phyloP scores from a whole-genome alignment of 2,797 vertebrate species.

The Aulostomus chinensis region DNA sequence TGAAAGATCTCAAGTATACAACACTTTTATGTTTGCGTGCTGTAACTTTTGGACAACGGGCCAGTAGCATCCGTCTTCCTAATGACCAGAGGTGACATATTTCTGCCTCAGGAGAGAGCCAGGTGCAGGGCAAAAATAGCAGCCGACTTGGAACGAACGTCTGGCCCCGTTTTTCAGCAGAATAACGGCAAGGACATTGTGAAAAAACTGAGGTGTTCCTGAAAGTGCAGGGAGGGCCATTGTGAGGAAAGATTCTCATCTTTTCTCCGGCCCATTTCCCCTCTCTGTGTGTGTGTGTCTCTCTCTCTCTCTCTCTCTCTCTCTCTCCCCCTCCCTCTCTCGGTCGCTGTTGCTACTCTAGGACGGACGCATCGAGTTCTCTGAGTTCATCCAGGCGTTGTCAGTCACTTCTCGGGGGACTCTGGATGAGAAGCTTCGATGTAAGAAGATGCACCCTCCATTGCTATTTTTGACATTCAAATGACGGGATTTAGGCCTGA shows the following conservation, averaged over 20 bases:
- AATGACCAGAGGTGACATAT: constrained; percentile 72
- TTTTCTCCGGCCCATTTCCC: constrained; percentile 16
- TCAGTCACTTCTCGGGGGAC: constrained; percentile 97
- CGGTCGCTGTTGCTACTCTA: too few species aligned
- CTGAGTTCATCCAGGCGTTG: constrained; percentile 98
- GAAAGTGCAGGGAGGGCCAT: constrained; percentile 24
- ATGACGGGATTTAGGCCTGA: constrained; percentile 23
- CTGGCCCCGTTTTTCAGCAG: constrained; percentile 63
- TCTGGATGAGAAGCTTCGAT: constrained; percentile 96
- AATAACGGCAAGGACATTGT: constrained; percentile 49
- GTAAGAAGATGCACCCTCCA: constrained; percentile 78
- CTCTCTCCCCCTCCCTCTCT: constrained; percentile 14
- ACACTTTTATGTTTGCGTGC: not conserved
- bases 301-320: constrained; percentile 8
- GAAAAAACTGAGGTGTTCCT: constrained; percentile 36
- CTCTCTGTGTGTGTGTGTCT: too few species aligned
- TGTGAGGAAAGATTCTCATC: constrained; percentile 31
- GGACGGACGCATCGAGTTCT: constrained; percentile 98
- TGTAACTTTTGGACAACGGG: constrained; percentile 17
- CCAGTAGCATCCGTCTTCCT: constrained; percentile 64
- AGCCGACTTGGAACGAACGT: constrained; percentile 56
- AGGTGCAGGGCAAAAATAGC: constrained; percentile 76
- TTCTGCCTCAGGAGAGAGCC: constrained; percentile 64
- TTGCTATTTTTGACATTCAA: constrained; percentile 36
- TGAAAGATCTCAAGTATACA: not conserved